Base-by-base conservation (phyloP, 2,888 invertebrate genomes). In the Copidosoma aretas region DNA sequence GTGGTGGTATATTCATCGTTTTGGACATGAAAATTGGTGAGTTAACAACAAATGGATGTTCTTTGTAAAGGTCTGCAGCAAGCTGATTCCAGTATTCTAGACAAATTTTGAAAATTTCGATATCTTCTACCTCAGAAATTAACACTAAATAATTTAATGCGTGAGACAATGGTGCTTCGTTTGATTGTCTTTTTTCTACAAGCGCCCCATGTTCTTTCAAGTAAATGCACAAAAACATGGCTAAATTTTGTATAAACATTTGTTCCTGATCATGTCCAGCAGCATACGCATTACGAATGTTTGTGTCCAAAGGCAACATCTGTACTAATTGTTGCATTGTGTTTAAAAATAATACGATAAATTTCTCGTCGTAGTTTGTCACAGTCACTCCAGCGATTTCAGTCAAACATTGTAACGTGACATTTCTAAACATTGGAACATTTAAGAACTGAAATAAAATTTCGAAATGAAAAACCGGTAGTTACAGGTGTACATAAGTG, bases 71-170 rank as follows among this genome's bases (percentile, higher is more conserved):
- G 83, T 97, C 96, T 70, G 94, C 90, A 39, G 96, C 91, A 73
- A 99, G 86, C 71, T 91, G 91, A 85, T 97, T 97, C 99, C 99
- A 99, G 85, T 97, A 99, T 84, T 99, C 99, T 73, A 99, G 86
- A 81, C 98, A 99, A 75, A 99, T 98, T 87, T 99, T 99, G 84
- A 99, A 99, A 73, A 99, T 97, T 86, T 99, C 99, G 0, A 97
- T 96, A 83, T 99, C 99, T 76, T 99, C 98, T 2, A 99, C 98
- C 86, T 97, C 95, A 17, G 98, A 98, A 83, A 96, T 96, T 79
- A 95, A 86, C 12, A 95, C 93, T 76, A 96, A 88, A 82, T 95
- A 96, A 75, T 92, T 90, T 64, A 96, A 87, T 12, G 94, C 94
- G 85, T 93, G 94, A 82, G n/a, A n/a, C n/a, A 93, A 88, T 59